Base-by-base conservation (phyloP, 2,113 vertebrate genomes). In the Poecile atricapillus region DNA sequence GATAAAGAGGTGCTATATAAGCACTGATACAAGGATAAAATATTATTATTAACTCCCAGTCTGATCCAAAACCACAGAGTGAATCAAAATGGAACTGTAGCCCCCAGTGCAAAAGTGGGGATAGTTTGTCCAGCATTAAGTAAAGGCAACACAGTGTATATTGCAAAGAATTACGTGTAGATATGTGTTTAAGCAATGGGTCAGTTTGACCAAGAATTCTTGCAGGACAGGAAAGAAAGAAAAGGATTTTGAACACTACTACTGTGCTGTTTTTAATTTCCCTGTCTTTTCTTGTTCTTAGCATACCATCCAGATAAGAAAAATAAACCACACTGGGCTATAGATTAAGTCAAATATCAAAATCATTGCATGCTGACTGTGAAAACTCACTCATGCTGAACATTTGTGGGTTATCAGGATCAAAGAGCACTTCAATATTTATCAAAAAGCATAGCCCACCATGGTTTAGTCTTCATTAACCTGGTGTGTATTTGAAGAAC, bases 381-480 rank as follows among this genome's bases (percentile, higher is more conserved):
- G 97, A 97, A 98, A 98, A 97, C 89, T 95, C 95, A 97, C 91
- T 97, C 97, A 96, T 86, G 95, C 96, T 97, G 97, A 98, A 98
- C 97, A 97, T 97, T 98, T 97, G 90, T 96, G 95, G 97, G 97
- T 97, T 98, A 98, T 98, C 96, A 94, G 94, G 97, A 98, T 98
- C 97, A 98, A 98, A 98, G 96, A 95, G 82, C 80, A 91, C 79
- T 97, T 92, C 87, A 76, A 96, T 97, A 98, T 97, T 97, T 97
- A 98, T 98, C 95, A 95, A 96, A 98, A 98, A 95, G 91, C 83
- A 73, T 84, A 95, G 96, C 93, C 95, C 96, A 97, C 97, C 87
- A 9, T 71, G 95, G 83, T 94, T 97, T 97, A 97, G 96, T 89
- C 96, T 98, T 98, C 92, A 96, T 97, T 98, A 98, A 97, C 94